Percentiles rank a stretch among this genome's conserved stretches.
Conservation (phyloP, 1,140 invertebrate species). For the Hestina assimilis region DNA sequence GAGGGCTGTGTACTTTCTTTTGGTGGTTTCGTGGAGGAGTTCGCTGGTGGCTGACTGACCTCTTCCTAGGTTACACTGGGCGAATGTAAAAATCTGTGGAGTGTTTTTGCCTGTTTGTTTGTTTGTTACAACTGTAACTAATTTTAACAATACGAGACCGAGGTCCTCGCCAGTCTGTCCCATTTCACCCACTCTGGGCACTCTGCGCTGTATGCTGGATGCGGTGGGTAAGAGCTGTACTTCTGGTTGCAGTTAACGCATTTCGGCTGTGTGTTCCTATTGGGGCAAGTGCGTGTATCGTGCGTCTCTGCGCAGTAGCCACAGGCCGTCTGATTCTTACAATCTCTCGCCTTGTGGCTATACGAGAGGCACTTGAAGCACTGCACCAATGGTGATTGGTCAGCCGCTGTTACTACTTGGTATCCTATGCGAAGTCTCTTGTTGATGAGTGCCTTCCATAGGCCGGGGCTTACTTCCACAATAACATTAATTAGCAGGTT, state of each 20-base stretch:
- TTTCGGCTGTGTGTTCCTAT: not conserved
- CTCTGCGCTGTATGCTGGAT: not conserved
- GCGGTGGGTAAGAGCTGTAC: not conserved
- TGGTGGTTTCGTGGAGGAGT: no score
- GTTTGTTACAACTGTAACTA: not conserved
- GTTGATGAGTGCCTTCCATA: not conserved
- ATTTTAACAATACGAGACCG: slow-evolving; percentile 2
- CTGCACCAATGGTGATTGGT: slow-evolving; percentile 21
- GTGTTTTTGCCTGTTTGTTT: not conserved
- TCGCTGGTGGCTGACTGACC: slow-evolving; percentile 4
- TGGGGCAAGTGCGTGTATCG: not conserved
- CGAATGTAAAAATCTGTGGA: not conserved
- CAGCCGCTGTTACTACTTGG: not conserved
- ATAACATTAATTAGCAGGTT: not conserved
- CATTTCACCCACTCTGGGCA: slow-evolving; percentile 4
- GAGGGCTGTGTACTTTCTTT: no score
- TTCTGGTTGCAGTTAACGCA: not conserved
- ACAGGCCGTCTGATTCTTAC: not conserved
- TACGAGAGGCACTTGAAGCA: slow-evolving; percentile 11
- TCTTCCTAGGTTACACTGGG: slow-evolving; percentile 12
- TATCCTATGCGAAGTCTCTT: not conserved
- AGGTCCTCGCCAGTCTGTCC: not conserved
- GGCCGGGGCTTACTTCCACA: not conserved
- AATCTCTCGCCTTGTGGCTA: not conserved
- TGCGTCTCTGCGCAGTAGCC: not conserved